These are phyloP conservation scores for Xylocampa areola DNA, from an alignment of 2,888 invertebrate species.

Conservation along the genomic window DNA sequence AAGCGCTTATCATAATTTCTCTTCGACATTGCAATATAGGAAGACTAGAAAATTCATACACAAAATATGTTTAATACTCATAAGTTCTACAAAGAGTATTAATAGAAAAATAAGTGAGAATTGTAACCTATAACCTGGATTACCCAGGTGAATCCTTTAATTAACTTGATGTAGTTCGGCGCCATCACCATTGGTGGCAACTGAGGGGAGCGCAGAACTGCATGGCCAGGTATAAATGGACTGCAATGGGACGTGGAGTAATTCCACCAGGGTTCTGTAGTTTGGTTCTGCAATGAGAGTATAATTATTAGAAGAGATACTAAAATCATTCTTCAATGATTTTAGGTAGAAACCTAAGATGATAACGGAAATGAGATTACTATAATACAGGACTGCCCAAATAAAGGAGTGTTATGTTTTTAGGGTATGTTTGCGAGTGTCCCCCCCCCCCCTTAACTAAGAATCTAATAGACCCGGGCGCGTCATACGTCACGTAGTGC, in stretches of 20 bases:
- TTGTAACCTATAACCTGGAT: slow-evolving; percentile 44
- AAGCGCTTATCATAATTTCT: slow-evolving; percentile 57
- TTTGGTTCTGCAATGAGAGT: slow-evolving; percentile 92
- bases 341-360: too few relatives aligned
- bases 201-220: slow-evolving; percentile 61
- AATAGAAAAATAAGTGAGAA: slow-evolving; percentile 53
- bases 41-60: slow-evolving; percentile 59
- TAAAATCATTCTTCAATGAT: too few relatives aligned
- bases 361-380: too few relatives aligned
- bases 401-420: too few relatives aligned
- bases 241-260: slow-evolving; percentile 96
- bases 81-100: slow-evolving; percentile 51
- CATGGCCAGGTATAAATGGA: slow-evolving; percentile 92
- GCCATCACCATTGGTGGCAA: slow-evolving; percentile 77
- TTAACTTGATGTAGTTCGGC: slow-evolving; percentile 67
- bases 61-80: slow-evolving; percentile 50
- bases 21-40: slow-evolving; percentile 58
- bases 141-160: slow-evolving; percentile 54
- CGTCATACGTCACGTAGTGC: too few relatives aligned
- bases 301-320: not conserved
- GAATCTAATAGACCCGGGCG: too few relatives aligned
- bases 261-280: slow-evolving; percentile 95
- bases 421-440: too few relatives aligned
- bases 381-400: too few relatives aligned
- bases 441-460: too few relatives aligned